Conservation (phyloP, 2,113 vertebrate species). For the Ifrita kowaldi region DNA sequence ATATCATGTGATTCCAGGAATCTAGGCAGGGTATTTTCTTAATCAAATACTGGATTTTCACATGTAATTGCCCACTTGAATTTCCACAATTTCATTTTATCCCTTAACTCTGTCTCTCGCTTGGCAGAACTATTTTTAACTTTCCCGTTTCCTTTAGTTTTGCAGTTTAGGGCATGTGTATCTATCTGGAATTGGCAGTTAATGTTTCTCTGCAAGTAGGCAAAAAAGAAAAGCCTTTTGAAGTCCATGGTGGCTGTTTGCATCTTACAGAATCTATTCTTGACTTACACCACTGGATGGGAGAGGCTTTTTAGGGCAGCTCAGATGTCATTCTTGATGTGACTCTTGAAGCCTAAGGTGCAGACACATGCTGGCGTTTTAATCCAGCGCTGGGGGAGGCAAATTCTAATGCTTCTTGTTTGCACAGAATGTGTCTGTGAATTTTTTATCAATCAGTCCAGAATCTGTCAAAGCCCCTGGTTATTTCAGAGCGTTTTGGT, state of each 20-base stretch:
- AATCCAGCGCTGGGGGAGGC: background rate
- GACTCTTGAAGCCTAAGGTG: background rate
- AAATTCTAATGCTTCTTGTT: background rate
- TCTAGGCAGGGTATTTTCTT: slow-evolving; percentile 46
- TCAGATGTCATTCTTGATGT: background rate
- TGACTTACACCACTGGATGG: background rate
- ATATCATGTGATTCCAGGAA: slow-evolving; percentile 35
- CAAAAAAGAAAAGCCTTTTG: background rate
- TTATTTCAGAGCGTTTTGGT: background rate
- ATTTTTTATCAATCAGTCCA: background rate
- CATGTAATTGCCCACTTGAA: slow-evolving; percentile 9
- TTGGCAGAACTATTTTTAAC: background rate
- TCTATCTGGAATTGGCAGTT: background rate
- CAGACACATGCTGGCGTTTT: background rate
- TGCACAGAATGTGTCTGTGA: background rate
- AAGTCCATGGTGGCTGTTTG: background rate
- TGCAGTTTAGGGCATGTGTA: background rate
- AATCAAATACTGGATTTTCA: slow-evolving; percentile 22
- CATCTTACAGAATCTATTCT: background rate
- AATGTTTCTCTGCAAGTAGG: background rate
- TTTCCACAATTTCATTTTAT: background rate
- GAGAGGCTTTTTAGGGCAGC: background rate
- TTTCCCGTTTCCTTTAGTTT: background rate
- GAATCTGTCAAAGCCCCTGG: background rate
- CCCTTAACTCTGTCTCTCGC: background rate